phyloP scores from a whole-genome alignment of 2,113 vertebrate genomes.

The Cinclus mexicanus region DNA sequence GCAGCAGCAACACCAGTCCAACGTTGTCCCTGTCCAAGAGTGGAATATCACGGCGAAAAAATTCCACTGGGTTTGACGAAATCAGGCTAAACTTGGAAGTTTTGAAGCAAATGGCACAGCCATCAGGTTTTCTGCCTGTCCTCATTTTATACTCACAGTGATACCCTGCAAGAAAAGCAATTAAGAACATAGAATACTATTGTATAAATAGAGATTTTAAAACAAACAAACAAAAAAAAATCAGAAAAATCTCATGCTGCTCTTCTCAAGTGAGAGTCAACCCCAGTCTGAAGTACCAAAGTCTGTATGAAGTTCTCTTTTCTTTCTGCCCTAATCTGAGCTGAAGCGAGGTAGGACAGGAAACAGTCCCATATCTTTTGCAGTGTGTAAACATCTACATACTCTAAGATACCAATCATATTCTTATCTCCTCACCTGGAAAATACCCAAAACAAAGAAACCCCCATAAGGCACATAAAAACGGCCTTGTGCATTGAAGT shows the following conservation, averaged over 20 bases:
- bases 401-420: not conserved
- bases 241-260: not conserved
- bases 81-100: conserved; percentile 85
- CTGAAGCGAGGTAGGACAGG: not conserved
- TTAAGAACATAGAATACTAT: not conserved
- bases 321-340: not conserved
- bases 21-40: conserved; percentile 96
- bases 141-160: conserved; percentile 94
- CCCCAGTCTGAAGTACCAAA: not conserved
- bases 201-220: not conserved
- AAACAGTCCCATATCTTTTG: not conserved
- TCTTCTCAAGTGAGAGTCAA: not conserved
- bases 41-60: conserved; percentile 81
- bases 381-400: not conserved
- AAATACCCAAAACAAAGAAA: not conserved
- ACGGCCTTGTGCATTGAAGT: not conserved
- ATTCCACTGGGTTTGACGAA: conserved; percentile 88
- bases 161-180: conserved; percentile 81
- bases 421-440: not conserved
- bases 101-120: conserved; percentile 91
- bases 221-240: not conserved
- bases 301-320: not conserved
- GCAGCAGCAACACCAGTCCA: conserved; percentile 87
- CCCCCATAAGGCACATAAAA: not conserved
- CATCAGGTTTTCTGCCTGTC: conserved; percentile 91